Evolutionary conservation across 2,888 invertebrate species (phyloP), one percentile per base, ranked within the genome.

Genomic region (Bombylius major): DNA sequence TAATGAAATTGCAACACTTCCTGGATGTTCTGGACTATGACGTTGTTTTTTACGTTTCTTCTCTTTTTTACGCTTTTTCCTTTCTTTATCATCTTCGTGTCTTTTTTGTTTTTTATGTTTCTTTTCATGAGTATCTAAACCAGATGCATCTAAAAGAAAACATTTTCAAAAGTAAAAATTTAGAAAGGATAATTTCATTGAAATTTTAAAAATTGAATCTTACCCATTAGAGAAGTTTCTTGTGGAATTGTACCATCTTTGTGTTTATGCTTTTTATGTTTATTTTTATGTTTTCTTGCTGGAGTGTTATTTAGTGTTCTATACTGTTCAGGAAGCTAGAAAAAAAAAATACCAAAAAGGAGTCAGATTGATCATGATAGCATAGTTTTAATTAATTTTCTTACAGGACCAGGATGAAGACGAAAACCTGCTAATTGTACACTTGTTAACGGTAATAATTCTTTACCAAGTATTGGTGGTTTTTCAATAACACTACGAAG

Each of bases 41-140:
- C 91, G 90, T 67, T 92, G 91, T 72, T 94, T 94, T 82, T 94
- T 94, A 65, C 93, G 80, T 67, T 94, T 94, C 75, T 95, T 94
- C 69, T 95, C 93, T 76, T 94, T 94, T 82, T 93, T 94, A 67
- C 93, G 78, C 72, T 93, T 94, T 76, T 91, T 93, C 44, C 92
- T 80, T 67, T 94, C 93, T 67, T 93, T 93, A 65, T 94, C 93
- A 63, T 94, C 94, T 65, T 94, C 93, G 65, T 93, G 92, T 45
- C 92, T 79, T 70, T 92, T 93, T 68, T 92, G 91, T 71, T 93
- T 94, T 79, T 93, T 94, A 73, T 93, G 93, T 71, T 94, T 94
- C 80, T 93, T 94, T 69, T 94, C 94, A 66, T 92, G 92, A 23
- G 89, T 87, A 70, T 92, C 91, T 57, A 84, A 82, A 59, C 80